Conservation (phyloP, 2,797 vertebrate species). For the Acanthiza pusilla region DNA sequence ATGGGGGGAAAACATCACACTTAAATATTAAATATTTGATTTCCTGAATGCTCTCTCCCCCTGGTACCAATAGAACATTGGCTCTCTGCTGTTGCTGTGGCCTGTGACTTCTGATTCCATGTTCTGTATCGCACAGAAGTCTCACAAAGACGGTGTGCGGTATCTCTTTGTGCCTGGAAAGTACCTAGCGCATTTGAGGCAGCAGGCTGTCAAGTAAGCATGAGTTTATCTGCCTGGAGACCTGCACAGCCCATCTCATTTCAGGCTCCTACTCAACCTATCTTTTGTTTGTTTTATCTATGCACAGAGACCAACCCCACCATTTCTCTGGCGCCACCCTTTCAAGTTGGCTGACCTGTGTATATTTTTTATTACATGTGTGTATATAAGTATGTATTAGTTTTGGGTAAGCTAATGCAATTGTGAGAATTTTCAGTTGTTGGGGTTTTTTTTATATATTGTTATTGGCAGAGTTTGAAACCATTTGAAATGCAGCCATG, state of each 20-base stretch:
- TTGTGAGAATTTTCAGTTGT: conserved; percentile 36
- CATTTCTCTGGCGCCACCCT: not conserved
- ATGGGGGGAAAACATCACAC: rapidly evolving
- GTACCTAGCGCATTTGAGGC: not conserved
- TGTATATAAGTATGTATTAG: not conserved
- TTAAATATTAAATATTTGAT: not conserved
- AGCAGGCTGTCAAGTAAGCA: not conserved
- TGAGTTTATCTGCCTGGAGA: not conserved
- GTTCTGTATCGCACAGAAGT: not conserved
- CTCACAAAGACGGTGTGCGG: rapidly evolving
- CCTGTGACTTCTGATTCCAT: not conserved
- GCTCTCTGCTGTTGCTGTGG: not conserved
- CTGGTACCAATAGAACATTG: rapidly evolving
- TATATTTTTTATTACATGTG: not conserved
- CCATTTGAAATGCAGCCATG: conserved; percentile 46
- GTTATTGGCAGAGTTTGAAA: conserved; percentile 49
- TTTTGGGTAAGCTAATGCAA: conserved; percentile 40
- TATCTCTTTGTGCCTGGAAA: not conserved
- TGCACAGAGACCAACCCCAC: not conserved
- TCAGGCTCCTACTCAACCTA: not conserved
- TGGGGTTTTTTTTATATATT: not conserved
- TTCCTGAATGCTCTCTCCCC: not conserved
- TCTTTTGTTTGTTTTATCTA: conserved; percentile 16
- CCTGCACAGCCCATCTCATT: not conserved
- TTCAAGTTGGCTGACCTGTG: not conserved